Base-by-base conservation (phyloP, 1,140 invertebrate genomes). In the Watersipora subatra region DNA sequence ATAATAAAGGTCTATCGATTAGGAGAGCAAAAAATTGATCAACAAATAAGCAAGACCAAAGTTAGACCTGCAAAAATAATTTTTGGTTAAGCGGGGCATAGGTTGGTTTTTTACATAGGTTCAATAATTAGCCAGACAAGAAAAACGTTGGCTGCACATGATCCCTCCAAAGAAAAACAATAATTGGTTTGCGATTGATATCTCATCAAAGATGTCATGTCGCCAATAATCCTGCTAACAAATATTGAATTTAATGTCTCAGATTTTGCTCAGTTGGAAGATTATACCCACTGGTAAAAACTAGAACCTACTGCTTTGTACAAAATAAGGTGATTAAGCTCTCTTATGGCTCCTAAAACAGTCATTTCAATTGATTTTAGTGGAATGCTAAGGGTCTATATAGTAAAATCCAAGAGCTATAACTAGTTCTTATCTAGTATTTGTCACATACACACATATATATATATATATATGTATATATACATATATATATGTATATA, bases 401-500 rank as follows among this genome's bases (percentile, higher is more conserved):
- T 22, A 22, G 22, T 17, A 55, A 55, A 17, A 55, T 55, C 46
- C 22, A 17, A 55, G 22, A 55, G 22, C 46, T 17, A 55, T 17
- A 17, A 17, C 22, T 55, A 55, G 22, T 55, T 55, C 46, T 17
- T 22, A 55, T 55, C 17, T 22, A 55, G 17, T 17, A 17, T 17
- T 55, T 17, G 17, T 17, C 22, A 55, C 22, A 55, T 55, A 55
- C 22, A 55, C 22, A 55, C 22, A 55, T 55, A 55, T 55, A 55
- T 55, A 55, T 55, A 55, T 55, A 55, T 55, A 55, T 55, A 55
- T 55, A 55, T 55, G 22, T 55, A 55, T 55, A 55, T 55, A 55
- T 55, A 55, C 22, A 55, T 55, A 55, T 55, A 55, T 55, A 55
- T 55, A 55, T 55, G 22, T 55, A 55, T 55, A n/a, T n/a, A n/a